A percentile compares a stretch with the other conserved stretches of the same genome.
Conservation (phyloP, 2,888 invertebrate species). For the Nomada hirtipes region DNA sequence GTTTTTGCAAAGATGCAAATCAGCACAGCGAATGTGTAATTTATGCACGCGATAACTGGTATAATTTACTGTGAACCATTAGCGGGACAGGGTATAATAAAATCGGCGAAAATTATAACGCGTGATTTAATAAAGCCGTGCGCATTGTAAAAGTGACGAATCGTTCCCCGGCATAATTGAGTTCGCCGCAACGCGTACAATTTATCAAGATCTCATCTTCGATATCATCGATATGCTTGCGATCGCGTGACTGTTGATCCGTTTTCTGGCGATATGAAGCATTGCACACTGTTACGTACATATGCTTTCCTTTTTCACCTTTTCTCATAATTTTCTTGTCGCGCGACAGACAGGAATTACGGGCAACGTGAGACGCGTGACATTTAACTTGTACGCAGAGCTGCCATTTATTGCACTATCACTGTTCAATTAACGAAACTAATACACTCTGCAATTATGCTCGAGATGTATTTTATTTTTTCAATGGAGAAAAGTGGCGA, state of each 20-base stretch:
- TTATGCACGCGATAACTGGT: conserved; percentile 38
- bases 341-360: too few species aligned
- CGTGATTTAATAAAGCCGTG: conserved; percentile 44
- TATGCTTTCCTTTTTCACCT: neutral
- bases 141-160: conserved; percentile 23
- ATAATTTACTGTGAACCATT: conserved; percentile 31
- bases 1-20: conserved; percentile 43
- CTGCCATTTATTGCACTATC: too few species aligned
- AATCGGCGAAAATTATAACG: conserved; percentile 40
- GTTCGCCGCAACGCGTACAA: conserved; percentile 23
- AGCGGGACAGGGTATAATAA: conserved; percentile 33
- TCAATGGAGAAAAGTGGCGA: too few species aligned
- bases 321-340: neutral
- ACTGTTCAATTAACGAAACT: too few species aligned
- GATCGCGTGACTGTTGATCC: neutral
- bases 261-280: neutral
- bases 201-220: conserved; percentile 25
- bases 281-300: too few species aligned
- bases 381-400: too few species aligned
- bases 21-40: conserved; percentile 25
- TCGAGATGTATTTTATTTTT: too few species aligned
- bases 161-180: conserved; percentile 15
- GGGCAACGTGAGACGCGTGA: too few species aligned
- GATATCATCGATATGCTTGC: neutral
- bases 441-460: too few species aligned